Evolutionary conservation across 1,140 invertebrate species (phyloP).

Genomic region (Plectrocnemia conspersa): DNA sequence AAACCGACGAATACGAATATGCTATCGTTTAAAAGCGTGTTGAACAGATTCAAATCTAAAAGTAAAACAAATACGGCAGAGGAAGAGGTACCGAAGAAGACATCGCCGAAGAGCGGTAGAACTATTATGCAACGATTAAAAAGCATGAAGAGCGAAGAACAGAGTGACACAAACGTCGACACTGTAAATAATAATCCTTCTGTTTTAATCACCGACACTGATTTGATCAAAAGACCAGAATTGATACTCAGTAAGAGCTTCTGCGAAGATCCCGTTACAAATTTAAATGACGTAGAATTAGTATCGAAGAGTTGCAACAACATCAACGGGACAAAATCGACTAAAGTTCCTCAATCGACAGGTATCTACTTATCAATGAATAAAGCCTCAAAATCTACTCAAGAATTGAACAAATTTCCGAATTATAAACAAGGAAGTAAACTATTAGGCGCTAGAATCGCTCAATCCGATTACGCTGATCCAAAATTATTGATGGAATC

Average conservation of each 20-base stretch:
- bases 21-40: conserved; percentile 47
- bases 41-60: conserved; percentile 47
- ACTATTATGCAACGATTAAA: conserved; percentile 54
- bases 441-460: conserved; percentile 76
- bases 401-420: conserved; percentile 51
- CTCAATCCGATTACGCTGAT: conserved; percentile 80
- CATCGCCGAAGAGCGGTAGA: conserved; percentile 48
- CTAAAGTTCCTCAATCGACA: conserved; percentile 13
- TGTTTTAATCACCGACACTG: conserved; percentile 17
- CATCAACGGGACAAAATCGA: conserved; percentile 35
- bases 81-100: conserved; percentile 35
- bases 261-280: conserved; percentile 39
- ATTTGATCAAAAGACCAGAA: conserved; percentile 8
- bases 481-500: conserved; percentile 58
- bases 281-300: conserved; percentile 36
- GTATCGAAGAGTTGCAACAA: conserved; percentile 49
- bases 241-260: conserved; percentile 44
- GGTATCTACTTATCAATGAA: conserved; percentile 5
- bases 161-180: conserved; percentile 21
- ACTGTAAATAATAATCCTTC: conserved; percentile 11
- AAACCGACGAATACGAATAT: conserved; percentile 52
- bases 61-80: conserved; percentile 25
- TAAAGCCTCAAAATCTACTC: conserved; percentile 42
- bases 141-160: conserved; percentile 53
- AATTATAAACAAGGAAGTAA: conserved; percentile 76